These are phyloP conservation scores for Amyelois transitella DNA, from an alignment of 1,140 invertebrate species.

Conservation along the genomic window DNA sequence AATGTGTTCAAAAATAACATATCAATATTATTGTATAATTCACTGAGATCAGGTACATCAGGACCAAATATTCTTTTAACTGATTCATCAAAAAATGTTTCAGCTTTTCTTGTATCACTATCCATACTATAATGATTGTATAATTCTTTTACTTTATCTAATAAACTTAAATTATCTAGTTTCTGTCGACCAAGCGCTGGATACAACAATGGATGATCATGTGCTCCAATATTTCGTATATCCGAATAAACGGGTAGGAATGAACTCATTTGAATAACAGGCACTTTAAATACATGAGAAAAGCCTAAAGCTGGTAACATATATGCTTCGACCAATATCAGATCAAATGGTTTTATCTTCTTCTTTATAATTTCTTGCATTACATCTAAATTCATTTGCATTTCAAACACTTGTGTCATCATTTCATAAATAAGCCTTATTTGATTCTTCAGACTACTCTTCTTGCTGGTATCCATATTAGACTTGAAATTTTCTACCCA, in stretches of 20 bases:
- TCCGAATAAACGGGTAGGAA: constrained; percentile 20
- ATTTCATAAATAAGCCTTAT: constrained; percentile 11
- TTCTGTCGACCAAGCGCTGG: constrained; percentile 44
- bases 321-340: constrained; percentile 41
- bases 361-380: constrained; percentile 35
- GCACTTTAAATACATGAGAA: constrained; percentile 50
- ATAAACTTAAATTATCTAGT: constrained; percentile 30
- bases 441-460: constrained; percentile 11
- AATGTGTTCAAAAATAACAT: constrained; percentile 74
- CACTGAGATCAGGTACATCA: constrained; percentile 42
- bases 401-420: constrained; percentile 19
- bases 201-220: constrained; percentile 61
- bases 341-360: constrained; percentile 37
- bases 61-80: constrained; percentile 56
- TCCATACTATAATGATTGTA: constrained; percentile 20
- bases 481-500: constrained; percentile 7
- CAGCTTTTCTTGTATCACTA: not conserved
- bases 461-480: constrained; percentile 4
- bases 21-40: constrained; percentile 66
- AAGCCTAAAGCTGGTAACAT: constrained; percentile 30
- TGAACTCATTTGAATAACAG: constrained; percentile 54
- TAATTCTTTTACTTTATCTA: constrained; percentile 36
- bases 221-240: constrained; percentile 49
- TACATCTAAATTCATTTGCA: constrained; percentile 27
- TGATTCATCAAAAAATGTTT: constrained; percentile 30